Percentiles rank a stretch among this genome's conserved stretches.
Conservation (phyloP, 2,888 invertebrate species). For the Automeris io region DNA sequence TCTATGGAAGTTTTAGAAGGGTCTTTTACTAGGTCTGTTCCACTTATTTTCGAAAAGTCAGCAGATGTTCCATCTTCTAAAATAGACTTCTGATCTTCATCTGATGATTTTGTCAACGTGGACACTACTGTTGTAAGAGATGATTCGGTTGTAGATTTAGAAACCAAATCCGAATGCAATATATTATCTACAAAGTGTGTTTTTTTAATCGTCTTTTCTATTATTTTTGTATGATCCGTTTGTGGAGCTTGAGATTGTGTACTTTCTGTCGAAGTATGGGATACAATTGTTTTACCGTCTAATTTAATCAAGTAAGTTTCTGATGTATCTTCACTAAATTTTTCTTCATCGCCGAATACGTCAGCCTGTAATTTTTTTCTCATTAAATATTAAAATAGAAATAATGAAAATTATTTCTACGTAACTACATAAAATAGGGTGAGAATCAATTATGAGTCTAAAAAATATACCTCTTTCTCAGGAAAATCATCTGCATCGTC, state of each 20-base stretch:
- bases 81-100: constrained; percentile 65
- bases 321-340: constrained; percentile 32
- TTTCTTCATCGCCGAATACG: constrained; percentile 53
- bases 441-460: no score
- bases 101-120: constrained; percentile 65
- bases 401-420: background rate
- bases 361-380: constrained; percentile 53
- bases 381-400: background rate
- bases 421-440: background rate
- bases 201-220: constrained; percentile 39
- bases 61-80: constrained; percentile 67
- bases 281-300: constrained; percentile 18
- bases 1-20: constrained; percentile 64
- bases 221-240: constrained; percentile 32
- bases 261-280: constrained; percentile 25
- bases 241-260: constrained; percentile 28
- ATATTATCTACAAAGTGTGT: constrained; percentile 49
- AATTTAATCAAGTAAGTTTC: constrained; percentile 26
- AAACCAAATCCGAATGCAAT: constrained; percentile 50
- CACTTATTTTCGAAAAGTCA: constrained; percentile 67
- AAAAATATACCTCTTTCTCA: constrained; percentile 61
- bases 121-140: constrained; percentile 68
- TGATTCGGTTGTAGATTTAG: constrained; percentile 70
- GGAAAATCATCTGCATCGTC: constrained; percentile 74
- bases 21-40: constrained; percentile 63